Evolutionary conservation across 2,113 vertebrate species (phyloP).

Genomic region (Picathartes gymnocephalus): DNA sequence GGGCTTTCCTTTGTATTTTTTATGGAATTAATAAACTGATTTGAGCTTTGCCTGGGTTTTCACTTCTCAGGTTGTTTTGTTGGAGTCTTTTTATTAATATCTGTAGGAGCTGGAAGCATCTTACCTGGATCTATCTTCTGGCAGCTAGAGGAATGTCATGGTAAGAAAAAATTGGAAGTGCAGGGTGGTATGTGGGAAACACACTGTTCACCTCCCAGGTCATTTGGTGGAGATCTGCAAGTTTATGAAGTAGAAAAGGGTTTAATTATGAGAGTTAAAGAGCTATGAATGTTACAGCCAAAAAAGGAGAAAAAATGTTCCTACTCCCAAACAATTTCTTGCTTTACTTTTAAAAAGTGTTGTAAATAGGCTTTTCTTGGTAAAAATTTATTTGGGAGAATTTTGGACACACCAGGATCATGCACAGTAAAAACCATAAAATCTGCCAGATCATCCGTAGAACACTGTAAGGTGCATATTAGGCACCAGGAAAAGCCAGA

Average conservation of each 20-base stretch:
- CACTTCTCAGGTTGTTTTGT: neutral
- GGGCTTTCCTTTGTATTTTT: neutral
- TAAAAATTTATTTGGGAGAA: neutral
- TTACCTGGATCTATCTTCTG: neutral
- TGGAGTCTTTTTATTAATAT: neutral
- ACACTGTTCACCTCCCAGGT: neutral
- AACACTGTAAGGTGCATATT: neutral
- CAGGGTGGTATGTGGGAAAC: neutral
- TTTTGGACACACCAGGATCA: neutral
- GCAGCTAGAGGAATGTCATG: neutral
- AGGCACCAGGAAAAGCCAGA: neutral
- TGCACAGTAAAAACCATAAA: neutral
- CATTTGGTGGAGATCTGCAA: neutral
- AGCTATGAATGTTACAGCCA: neutral
- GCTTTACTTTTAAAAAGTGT: neutral
- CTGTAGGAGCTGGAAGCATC: neutral
- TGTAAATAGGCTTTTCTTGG: neutral
- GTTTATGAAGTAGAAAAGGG: neutral
- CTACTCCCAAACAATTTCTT: neutral
- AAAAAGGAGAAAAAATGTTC: neutral
- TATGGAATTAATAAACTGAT: neutral
- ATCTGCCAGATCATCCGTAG: neutral
- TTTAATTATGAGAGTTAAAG: neutral
- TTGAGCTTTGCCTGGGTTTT: neutral
- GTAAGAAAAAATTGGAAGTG: neutral